Percentiles rank a stretch among this genome's conserved stretches.
phyloP scores from a whole-genome alignment of 2,797 vertebrate genomes.

The Danionella dracula region DNA sequence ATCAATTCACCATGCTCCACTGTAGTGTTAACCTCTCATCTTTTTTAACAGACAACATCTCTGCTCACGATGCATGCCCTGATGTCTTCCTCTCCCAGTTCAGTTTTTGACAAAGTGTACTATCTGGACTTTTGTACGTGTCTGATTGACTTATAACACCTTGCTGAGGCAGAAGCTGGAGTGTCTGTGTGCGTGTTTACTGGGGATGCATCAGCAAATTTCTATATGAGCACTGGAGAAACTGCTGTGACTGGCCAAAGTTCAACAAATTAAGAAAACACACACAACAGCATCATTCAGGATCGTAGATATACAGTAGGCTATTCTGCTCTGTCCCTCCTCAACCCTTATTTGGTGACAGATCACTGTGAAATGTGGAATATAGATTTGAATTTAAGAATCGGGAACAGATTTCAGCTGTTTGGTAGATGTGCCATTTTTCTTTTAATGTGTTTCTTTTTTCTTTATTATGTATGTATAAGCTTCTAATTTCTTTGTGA shows the following conservation, averaged over 20 bases:
- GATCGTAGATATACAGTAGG: constrained; percentile 28
- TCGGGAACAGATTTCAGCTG: no score
- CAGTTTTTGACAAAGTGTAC: background rate
- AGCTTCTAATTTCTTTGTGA: no score
- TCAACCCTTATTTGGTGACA: constrained; percentile 22
- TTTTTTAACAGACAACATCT: no score
- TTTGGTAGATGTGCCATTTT: no score
- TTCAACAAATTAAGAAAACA: constrained; percentile 23
- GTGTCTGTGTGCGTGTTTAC: background rate
- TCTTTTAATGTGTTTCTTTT: no score
- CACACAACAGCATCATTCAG: constrained; percentile 26
- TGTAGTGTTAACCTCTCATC: no score
- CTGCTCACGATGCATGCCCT: background rate
- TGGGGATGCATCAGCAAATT: constrained; percentile 1
- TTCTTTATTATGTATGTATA: no score
- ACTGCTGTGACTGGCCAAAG: constrained; percentile 18
- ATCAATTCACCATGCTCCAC: no score
- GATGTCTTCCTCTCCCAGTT: background rate
- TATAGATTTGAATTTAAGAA: no score
- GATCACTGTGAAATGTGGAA: no score
- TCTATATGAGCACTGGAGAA: background rate
- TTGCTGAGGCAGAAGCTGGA: background rate
- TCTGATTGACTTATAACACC: constrained; percentile 3
- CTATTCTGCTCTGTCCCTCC: constrained; percentile 25
- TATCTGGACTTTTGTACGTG: background rate